Base-by-base conservation (phyloP, 2,797 vertebrate genomes). In the Pygocentrus nattereri region DNA sequence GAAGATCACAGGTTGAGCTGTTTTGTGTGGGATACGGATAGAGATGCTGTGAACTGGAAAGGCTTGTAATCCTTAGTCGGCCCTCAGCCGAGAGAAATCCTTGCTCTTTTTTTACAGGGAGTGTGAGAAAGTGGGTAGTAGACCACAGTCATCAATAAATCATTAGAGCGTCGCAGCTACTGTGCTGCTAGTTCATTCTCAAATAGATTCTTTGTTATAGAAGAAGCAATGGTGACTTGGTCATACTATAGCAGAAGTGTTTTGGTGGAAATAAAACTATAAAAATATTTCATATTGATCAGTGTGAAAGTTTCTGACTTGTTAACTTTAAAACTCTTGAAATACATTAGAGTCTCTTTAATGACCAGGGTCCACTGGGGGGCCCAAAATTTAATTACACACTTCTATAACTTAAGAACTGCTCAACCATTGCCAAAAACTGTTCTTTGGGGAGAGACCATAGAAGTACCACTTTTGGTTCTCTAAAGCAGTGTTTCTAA, bases 111-210 rank as follows among this genome's bases (percentile, higher is more conserved):
- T 62, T 76, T 34, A 68, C 38, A 74, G 69, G 61, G 67, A n/a
- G 68, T 80, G 80, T 85, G 81, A 85, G 84, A 85, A 82, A 85
- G 73, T 31, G 72, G 73, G 75, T 80, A 72, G 65, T 71, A 70
- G 67, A 76, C 65, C 41, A 59, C 30, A n/a, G 59, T 72, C 77
- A 80, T 82, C 80, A 82, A 85, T 82, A 85, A 82, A 82, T 82
- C 80, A 82, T 85, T 80, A 54, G 64, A 77, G 41, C 34, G 27
- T 73, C 56, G 76, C 19, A 58, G 31, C 65, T 78, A 56, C 62
- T 50, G 30, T 38, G 49, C 65, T 30, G n/a, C 23, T 27, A 76
- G 80, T 76, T 79, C 74, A 82, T 76, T 85, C 67, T 59, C 38
- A 44, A 52, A 78, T 5, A 61, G 16, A 44, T 41, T 41, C 30